Base-by-base conservation (phyloP, 2,888 invertebrate genomes). In the Ferdinandea cuprea region DNA sequence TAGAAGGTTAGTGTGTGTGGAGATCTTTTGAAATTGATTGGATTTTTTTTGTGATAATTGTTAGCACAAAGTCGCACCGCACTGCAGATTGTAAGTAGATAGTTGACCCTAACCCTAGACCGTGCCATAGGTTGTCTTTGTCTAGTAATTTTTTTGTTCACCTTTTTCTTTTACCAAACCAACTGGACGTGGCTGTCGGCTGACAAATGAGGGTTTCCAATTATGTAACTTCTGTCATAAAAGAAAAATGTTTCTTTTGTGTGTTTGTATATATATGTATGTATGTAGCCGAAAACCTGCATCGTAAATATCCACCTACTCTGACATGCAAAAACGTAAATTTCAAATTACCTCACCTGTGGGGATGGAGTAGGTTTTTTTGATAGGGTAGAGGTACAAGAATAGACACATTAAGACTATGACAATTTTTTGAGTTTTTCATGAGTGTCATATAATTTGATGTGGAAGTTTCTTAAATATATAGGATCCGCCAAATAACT, bases 271-370 rank as follows among this genome's bases (percentile, higher is more conserved):
- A n/a, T n/a, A n/a, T n/a, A n/a, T n/a, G n/a, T n/a, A n/a, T n/a
- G n/a, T n/a, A n/a, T n/a, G n/a, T n/a, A n/a, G 50, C 63, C 28
- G 35, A 63, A 65, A 73, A 76, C 28, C 71, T 58, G 76, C 76
- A 81, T 77, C 71, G 81, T 81, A 81, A 81, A 81, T 76, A 81
- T 76, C 76, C 76, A 54, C 76, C 81, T 71, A 71, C 76, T 76
- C 58, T 69, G 81, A 66, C 76, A 81, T 76, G 81, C 69, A 76
- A 69, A 76, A 76, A 71, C 48, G 32, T 37, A 25, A 65, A 76
- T 59, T 66, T 58, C 59, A 69, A 68, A 79, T 68, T 73, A 68
- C 37, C 19, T 30, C 19, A 3, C 37, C 15, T 17, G 32, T 21
- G 42, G 30, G 8, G 13, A 15, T 30, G 13, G 40, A 3, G n/a